Base-by-base conservation (phyloP, 1,140 invertebrate genomes). In the Hypothenemus hampei region DNA sequence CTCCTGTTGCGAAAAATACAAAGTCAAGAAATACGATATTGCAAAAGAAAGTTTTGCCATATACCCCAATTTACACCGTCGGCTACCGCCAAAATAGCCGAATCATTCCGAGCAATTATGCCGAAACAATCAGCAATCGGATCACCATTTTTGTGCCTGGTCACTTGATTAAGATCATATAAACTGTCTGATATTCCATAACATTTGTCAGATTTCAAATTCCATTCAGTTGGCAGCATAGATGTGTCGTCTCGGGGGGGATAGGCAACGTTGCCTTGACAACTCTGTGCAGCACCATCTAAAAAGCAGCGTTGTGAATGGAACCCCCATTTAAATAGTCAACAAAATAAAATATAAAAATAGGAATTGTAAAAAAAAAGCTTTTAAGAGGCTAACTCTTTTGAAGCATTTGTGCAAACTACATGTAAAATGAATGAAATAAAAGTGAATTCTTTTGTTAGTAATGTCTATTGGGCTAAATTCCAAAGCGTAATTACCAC, bases 61-160 rank as follows among this genome's bases (percentile, higher is more conserved):
- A 81, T 78, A 72, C 92, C 92, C 92, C 92, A 95, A 75, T 96
- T 95, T 0, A 95, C 92, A 26, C 93, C 92, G 78, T 95, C 92
- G 10, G 91, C 93, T 37, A 96, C 77, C 23, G 87, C 84, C 63
- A 95, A 73, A 53, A 93, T 81, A 3, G 86, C 84, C 56, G 84
- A 89, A 71, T 93, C 88, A 36, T 80, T 79, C 31, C 90, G 75
- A 3, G 87, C 82, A 58, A 89, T 83, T 33, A 95, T 76, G 2
- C 86, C 91, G 76, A 91, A 95, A 62, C 89, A 87, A 74, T 95
- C 92, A 11, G 92, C 92, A 59, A 95, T 88, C 11, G 92, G 92
- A 69, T 89, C 87, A 4, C 92, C 90, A 75, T 87, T 87, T 47
- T 82, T 80, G 41, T 79, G 73, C 55, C 83, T 80, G 31, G 84